Percentiles rank a stretch among this genome's conserved stretches.
phyloP scores from a whole-genome alignment of 1,140 invertebrate genomes.

The Trichonephila inaurata region DNA sequence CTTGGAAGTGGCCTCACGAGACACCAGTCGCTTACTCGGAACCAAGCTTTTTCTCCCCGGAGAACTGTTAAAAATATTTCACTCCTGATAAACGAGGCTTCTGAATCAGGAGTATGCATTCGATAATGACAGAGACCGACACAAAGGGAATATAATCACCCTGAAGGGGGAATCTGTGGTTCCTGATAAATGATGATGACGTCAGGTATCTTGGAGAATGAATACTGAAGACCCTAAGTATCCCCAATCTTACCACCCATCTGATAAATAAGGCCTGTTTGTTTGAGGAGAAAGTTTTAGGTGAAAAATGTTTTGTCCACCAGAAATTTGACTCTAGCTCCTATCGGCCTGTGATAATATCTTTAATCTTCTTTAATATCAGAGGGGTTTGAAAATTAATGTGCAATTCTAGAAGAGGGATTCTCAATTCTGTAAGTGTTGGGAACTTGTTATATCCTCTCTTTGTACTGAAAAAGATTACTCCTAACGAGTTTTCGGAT shows the following conservation, averaged over 20 bases:
- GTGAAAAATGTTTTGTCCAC: background rate
- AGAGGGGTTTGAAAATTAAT: background rate
- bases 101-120: background rate
- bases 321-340: background rate
- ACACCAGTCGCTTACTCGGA: background rate
- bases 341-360: background rate
- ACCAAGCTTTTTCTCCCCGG: background rate
- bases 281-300: background rate
- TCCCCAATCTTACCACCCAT: background rate
- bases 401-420: background rate
- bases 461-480: too few relatives aligned
- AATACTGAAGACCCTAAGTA: background rate
- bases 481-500: too few relatives aligned
- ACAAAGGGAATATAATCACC: constrained; percentile 10
- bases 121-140: background rate
- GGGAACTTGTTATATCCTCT: background rate
- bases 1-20: background rate
- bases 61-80: background rate
- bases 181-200: constrained; percentile 8
- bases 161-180: background rate
- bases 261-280: background rate
- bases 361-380: background rate
- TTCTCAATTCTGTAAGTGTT: background rate
- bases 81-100: background rate
- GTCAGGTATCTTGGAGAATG: background rate